phyloP scores from a whole-genome alignment of 1,140 invertebrate species.

The Meloidogyne hapla region DNA sequence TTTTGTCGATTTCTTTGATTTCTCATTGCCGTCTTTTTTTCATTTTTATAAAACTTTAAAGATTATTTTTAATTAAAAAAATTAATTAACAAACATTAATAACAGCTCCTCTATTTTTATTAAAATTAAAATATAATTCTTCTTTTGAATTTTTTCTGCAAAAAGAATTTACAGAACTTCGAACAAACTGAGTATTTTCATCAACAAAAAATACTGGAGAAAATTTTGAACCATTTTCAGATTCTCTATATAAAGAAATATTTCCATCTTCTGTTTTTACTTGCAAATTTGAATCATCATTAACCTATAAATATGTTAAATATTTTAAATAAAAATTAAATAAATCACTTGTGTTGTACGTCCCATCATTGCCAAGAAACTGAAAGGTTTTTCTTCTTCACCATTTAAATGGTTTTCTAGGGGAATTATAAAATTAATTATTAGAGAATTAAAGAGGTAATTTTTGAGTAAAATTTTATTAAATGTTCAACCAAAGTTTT shows the following conservation, averaged over 20 bases:
- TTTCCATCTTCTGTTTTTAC: background rate
- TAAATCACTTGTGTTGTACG: background rate
- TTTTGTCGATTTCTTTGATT: background rate
- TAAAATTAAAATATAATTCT: background rate
- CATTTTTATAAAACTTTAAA: constrained; percentile 3
- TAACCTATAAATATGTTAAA: background rate
- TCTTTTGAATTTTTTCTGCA: constrained; percentile 1
- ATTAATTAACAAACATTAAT: background rate
- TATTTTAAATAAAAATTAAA: background rate
- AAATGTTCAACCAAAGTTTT: background rate
- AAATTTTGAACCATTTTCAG: background rate
- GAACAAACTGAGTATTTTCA: background rate
- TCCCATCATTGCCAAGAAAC: constrained; percentile 9
- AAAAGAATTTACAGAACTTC: background rate
- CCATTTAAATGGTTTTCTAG: constrained; percentile 25
- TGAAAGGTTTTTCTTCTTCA: constrained; percentile 7
- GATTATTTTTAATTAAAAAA: background rate
- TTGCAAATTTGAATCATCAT: background rate
- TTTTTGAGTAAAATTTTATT: too few species aligned
- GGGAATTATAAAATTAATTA: too few species aligned
- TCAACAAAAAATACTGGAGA: background rate
- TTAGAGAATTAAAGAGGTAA: background rate
- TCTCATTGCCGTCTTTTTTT: background rate
- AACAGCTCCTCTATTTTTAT: background rate
- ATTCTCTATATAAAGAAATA: constrained; percentile 7